Conservation (phyloP, 1,140 invertebrate species). For the Cheumatopsyche charites region DNA sequence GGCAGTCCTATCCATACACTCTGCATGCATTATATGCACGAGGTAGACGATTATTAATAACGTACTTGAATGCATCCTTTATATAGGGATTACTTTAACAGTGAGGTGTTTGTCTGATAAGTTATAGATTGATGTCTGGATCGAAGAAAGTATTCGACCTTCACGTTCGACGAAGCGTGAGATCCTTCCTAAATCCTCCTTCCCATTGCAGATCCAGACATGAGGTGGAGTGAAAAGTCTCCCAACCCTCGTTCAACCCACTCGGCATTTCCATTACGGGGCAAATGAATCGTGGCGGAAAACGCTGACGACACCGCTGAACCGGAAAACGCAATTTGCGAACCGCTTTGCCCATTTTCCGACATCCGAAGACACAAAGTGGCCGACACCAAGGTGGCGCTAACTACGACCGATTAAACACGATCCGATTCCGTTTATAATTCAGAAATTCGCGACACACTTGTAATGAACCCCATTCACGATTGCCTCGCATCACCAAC, state of each 20-base stretch:
- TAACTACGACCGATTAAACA: background rate
- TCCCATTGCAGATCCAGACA: too few relatives aligned
- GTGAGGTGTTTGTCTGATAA: too few relatives aligned
- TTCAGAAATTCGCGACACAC: too few relatives aligned
- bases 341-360: background rate
- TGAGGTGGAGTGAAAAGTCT: too few relatives aligned
- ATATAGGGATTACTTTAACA: too few relatives aligned
- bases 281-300: slow-evolving; percentile 23
- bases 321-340: slow-evolving; percentile 22
- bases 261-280: background rate
- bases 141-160: too few relatives aligned
- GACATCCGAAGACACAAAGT: background rate
- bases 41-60: background rate
- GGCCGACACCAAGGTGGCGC: background rate
- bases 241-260: background rate
- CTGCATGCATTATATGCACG: background rate
- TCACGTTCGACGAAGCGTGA: slow-evolving; percentile 1
- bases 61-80: too few relatives aligned
- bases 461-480: too few relatives aligned
- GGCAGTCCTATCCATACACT: background rate
- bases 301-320: slow-evolving; percentile 9
- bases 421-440: too few relatives aligned
- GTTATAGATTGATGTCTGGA: too few relatives aligned
- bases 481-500: too few relatives aligned
- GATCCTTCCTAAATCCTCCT: too few relatives aligned